phyloP scores from a whole-genome alignment of 2,888 invertebrate genomes.

The Caenorhabditis angaria region DNA sequence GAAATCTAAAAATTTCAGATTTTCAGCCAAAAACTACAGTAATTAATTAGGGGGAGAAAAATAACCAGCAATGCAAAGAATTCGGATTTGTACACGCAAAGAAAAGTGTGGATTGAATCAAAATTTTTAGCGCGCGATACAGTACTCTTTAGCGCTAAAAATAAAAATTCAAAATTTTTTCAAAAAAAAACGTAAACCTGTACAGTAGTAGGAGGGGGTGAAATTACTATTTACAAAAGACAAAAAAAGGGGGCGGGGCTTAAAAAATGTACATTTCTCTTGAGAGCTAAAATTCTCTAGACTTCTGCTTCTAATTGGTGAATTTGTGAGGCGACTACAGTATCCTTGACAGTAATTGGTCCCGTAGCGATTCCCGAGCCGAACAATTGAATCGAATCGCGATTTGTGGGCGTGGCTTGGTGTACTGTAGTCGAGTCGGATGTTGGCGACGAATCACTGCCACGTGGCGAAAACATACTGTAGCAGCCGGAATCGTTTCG shows the following conservation, averaged over 20 bases:
- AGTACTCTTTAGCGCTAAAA: too few relatives aligned
- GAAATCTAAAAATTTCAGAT: background rate
- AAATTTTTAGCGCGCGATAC: too few relatives aligned
- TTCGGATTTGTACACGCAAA: constrained; percentile 2
- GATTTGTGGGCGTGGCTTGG: background rate
- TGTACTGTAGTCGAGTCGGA: constrained; percentile 12
- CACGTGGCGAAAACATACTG: constrained; percentile 24
- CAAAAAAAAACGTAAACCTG: background rate
- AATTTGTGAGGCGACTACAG: background rate
- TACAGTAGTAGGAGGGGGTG: background rate
- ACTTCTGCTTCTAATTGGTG: background rate
- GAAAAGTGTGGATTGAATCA: background rate
- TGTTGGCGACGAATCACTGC: too few relatives aligned
- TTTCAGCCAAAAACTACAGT: background rate
- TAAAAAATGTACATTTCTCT: background rate
- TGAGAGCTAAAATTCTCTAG: background rate
- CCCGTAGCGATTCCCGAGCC: constrained; percentile 8
- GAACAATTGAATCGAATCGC: constrained; percentile 21
- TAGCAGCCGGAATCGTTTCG: constrained; percentile 27
- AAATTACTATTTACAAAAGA: background rate
- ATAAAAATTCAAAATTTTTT: too few relatives aligned
- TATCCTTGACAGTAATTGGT: background rate
- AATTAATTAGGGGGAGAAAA: background rate
- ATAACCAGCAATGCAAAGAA: background rate
- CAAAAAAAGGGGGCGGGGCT: background rate